Evolutionary conservation across 2,113 vertebrate genomes (phyloP), one percentile per base, ranked within the genome.

Genomic region (Redunca redunca): DNA sequence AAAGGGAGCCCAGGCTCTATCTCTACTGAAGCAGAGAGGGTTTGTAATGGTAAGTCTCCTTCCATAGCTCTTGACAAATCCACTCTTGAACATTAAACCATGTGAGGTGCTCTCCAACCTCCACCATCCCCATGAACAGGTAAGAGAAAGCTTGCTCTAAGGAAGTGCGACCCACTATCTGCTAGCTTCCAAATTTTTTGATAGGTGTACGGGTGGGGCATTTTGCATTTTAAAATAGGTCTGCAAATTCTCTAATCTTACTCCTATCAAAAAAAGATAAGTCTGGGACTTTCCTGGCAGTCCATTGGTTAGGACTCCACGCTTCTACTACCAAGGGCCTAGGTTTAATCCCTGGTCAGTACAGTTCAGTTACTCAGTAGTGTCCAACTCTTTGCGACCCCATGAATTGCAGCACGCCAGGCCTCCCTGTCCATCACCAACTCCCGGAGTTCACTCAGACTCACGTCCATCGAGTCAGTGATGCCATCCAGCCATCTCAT

Each of bases 41-140:
- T 88, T 58, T 91, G 50, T 83, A 64, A 83, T 52, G n/a, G 23
- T 36, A 86, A n/a, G 57, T 74, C 78, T 89, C 48, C 28, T 96
- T 92, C 58, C 67, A 81, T 14, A 84, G 57, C 28, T 85, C 84
- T 62, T 85, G 2, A 91, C 55, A 94, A 77, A 57, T 62, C 17
- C 57, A 80, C 58, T 93, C 87, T 53, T 77, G 23, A 96, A 95
- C 82, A 90, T 43, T 93, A 74, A 95, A 52, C 71, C 48, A 85
- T 60, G n/a, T 85, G 14, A 74, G 62, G 2, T 26, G 0, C 28
- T 92, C 50, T 83, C 67, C 84, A 64, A 80, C 36, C 50, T 88
- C 71, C 52, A 88, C 55, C 25, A 40, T 36, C 28, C 26, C n/a
- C 71, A 74, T 28, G 17, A 96, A 91, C n/a, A 52, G 2, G 33